These are phyloP conservation scores for Drosophila sp. DNA, from an alignment of 1,140 invertebrate genomes.

Conservation along the genomic window DNA sequence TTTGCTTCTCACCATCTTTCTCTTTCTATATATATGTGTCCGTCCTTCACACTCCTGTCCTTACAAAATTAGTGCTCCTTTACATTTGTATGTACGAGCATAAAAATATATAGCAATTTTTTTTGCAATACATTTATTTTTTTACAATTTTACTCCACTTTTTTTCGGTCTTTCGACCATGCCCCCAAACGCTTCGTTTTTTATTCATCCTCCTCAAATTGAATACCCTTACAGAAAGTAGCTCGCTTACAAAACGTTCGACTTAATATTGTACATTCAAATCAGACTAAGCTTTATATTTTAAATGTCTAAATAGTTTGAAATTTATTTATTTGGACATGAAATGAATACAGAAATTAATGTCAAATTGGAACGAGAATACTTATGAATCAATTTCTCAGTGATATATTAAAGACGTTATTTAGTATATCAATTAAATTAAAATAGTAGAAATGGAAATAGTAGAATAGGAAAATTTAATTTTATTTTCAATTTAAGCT, in stretches of 20 bases:
- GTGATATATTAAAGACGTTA: too few relatives aligned
- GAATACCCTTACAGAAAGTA: constrained; percentile 7
- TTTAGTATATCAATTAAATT: too few relatives aligned
- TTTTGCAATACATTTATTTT: constrained; percentile 69
- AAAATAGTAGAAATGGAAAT: too few relatives aligned
- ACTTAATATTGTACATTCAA: too few relatives aligned
- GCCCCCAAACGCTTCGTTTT: constrained; percentile 28
- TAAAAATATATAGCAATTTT: constrained; percentile 61
- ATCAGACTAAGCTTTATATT: too few relatives aligned
- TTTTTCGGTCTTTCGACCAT: constrained; percentile 55
- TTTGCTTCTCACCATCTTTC: constrained; percentile 16
- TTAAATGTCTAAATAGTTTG: too few relatives aligned
- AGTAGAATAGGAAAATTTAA: too few relatives aligned
- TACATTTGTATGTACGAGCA: constrained; percentile 52
- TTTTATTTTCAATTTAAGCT: too few relatives aligned
- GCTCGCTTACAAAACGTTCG: not conserved
- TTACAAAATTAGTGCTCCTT: constrained; percentile 81
- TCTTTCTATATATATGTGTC: constrained; percentile 28
- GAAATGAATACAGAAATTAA: too few relatives aligned
- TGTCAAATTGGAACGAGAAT: too few relatives aligned
- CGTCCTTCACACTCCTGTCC: constrained; percentile 66
- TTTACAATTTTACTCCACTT: constrained; percentile 36
- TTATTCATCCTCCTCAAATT: constrained; percentile 18
- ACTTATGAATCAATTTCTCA: constrained; percentile 24
- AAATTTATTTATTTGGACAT: too few relatives aligned